Percentiles rank a stretch among this genome's conserved stretches.
Conservation (phyloP, 2,113 vertebrate genomes). For the Myotis davidii region DNA sequence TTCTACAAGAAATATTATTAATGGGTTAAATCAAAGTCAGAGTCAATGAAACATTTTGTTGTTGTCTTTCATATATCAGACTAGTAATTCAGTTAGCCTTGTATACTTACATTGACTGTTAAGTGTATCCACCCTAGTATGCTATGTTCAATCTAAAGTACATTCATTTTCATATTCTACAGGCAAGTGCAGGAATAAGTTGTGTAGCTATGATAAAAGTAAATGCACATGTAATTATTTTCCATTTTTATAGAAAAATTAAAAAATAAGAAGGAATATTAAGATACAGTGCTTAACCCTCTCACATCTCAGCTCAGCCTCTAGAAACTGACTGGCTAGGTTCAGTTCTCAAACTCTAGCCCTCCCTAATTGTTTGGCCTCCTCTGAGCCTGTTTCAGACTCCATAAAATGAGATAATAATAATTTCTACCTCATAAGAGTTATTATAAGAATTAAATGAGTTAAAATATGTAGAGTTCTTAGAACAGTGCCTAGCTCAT, state of each 20-base stretch:
- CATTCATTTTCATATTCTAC: not conserved
- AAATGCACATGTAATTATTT: not conserved
- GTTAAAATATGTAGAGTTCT: slow-evolving; percentile 16
- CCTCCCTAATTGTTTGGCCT: slow-evolving; percentile 1
- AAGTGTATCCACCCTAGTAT: not conserved
- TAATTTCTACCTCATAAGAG: not conserved
- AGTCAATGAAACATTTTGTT: not conserved
- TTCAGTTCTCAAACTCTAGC: slow-evolving; percentile 30
- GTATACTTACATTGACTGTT: not conserved
- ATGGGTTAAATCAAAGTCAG: slow-evolving; percentile 1
- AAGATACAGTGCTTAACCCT: not conserved
- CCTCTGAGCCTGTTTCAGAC: slow-evolving; percentile 2
- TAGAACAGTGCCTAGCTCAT: slow-evolving; percentile 8
- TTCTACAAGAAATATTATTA: not conserved
- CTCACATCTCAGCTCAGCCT: slow-evolving; percentile 9
- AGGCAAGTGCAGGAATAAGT: not conserved
- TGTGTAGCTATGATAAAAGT: not conserved
- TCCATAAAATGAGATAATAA: slow-evolving; percentile 10
- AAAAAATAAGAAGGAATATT: not conserved
- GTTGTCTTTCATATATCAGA: not conserved
- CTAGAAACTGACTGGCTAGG: not conserved
- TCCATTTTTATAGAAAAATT: slow-evolving; percentile 16
- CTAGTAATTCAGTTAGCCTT: not conserved
- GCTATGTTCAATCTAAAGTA: not conserved
- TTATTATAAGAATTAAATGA: slow-evolving; percentile 45